Base-by-base conservation (phyloP, 2,113 vertebrate genomes). In the Notothenia rossii region DNA sequence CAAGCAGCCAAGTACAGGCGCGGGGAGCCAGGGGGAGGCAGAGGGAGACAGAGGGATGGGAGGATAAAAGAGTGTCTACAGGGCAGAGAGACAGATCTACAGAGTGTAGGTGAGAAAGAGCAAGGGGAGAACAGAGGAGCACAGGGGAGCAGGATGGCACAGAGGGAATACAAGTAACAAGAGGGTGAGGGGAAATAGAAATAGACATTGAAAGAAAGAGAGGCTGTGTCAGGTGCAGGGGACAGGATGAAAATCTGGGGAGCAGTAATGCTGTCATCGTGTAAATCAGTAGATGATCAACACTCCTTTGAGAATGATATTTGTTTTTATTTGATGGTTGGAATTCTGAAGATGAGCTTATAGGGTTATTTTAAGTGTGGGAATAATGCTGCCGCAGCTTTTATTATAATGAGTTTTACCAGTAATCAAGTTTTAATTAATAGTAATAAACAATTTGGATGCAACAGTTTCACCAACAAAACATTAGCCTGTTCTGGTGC, bases 1-100 rank as follows among this genome's bases (percentile, higher is more conserved):
- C 87, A 77, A 69, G 82, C 91, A 89, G 79, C 82, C 91, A 89
- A 89, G 89, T 86, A 86, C 82, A 90, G 79, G 85, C 86, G 14
- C 60, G 82, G 84, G 45, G 77, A 92, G 83, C 74, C 81, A 84
- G 89, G 75, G 86, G 84, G 84, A 90, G 88, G 72, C 87, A 86
- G 85, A 85, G 88, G 83, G 86, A 90, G 88, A 75, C 87, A 86
- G 85, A 85, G 88, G 83, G 86, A 82, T 76, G 79, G 67, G 73
- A 81, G 89, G 72, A 88, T 90, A 79, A 88, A 85, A 90, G 89
- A 83, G 79, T 78, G 86, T 78, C 82, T 87, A 72, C 81, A 68
- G 82, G 81, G 77, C 75, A 79, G 60, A 71, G 68, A 88, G 83
- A 83, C 84, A 82, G 79, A 88, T 82, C 75, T 58, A 63, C 65